Percentiles rank a stretch among this genome's conserved stretches.
Conservation (phyloP, 2,797 vertebrate species). For the Bradypus variegatus region DNA sequence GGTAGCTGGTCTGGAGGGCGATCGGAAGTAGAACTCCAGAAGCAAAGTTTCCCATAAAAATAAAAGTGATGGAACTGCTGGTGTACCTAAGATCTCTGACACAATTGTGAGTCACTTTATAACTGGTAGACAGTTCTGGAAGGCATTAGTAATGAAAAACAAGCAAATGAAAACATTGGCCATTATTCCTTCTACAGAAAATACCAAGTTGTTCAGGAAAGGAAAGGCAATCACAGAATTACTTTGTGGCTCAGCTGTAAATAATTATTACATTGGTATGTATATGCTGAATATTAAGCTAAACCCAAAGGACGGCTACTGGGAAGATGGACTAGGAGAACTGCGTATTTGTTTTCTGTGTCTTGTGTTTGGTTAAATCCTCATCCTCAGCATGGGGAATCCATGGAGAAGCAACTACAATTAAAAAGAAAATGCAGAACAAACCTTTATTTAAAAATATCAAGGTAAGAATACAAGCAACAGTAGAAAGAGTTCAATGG, state of each 20-base stretch:
- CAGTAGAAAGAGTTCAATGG: accelerated
- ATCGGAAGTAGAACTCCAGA: neutral
- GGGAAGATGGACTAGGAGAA: neutral
- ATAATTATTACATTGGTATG: slow-evolving; percentile 62
- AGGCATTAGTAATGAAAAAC: accelerated
- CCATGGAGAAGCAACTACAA: neutral
- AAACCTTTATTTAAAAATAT: neutral
- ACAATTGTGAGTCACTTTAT: accelerated
- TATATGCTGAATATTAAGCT: slow-evolving; percentile 53
- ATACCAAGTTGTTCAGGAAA: slow-evolving; percentile 11
- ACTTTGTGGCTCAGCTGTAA: slow-evolving; percentile 55
- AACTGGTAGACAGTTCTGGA: neutral
- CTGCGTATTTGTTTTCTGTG: neutral
- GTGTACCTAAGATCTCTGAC: neutral
- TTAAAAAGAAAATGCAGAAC: neutral
- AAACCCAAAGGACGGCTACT: slow-evolving; percentile 28
- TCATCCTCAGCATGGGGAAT: neutral
- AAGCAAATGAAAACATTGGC: neutral
- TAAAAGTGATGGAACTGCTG: accelerated
- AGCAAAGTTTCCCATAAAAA: neutral
- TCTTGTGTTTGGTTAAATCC: neutral
- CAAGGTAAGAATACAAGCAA: neutral
- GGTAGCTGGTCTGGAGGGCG: accelerated
- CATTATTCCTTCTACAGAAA: neutral
- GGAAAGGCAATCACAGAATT: slow-evolving; percentile 41